These are phyloP conservation scores for Pollenia labialis DNA, from an alignment of 2,888 invertebrate genomes.

Conservation along the genomic window DNA sequence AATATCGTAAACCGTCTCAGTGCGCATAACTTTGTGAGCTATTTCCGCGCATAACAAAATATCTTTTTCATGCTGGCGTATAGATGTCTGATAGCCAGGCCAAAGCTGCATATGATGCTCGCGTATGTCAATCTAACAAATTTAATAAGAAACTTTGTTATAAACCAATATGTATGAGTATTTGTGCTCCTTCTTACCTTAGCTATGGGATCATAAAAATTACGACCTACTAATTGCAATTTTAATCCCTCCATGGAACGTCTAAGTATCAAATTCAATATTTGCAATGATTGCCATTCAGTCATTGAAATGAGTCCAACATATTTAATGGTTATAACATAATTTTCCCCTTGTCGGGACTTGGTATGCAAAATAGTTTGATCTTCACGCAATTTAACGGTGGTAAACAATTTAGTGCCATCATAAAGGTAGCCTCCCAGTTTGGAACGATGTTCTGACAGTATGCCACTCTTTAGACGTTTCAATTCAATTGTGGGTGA, in stretches of 20 bases:
- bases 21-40: slow-evolving; percentile 92
- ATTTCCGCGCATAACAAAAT: slow-evolving; percentile 92
- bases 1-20: slow-evolving; percentile 89
- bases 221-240: slow-evolving; percentile 89
- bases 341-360: slow-evolving; percentile 85
- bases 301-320: slow-evolving; percentile 88
- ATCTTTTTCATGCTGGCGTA: slow-evolving; percentile 91
- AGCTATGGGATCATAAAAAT: slow-evolving; percentile 89
- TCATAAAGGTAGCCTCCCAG: slow-evolving; percentile 91
- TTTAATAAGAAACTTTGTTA: background rate
- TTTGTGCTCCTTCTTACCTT: slow-evolving; percentile 84
- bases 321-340: slow-evolving; percentile 86
- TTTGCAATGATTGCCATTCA: slow-evolving; percentile 89
- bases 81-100: slow-evolving; percentile 93
- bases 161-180: background rate
- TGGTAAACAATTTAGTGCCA: slow-evolving; percentile 89
- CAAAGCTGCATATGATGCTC: slow-evolving; percentile 90
- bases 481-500: slow-evolving; percentile 89
- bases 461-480: slow-evolving; percentile 86
- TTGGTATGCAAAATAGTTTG: slow-evolving; percentile 86
- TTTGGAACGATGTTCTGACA: slow-evolving; percentile 85
- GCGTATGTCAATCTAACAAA: slow-evolving; percentile 85
- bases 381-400: slow-evolving; percentile 86
- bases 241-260: slow-evolving; percentile 86
- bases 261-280: slow-evolving; percentile 91